phyloP scores from a whole-genome alignment of 2,113 vertebrate genomes.

The Lasiurus cinereus region DNA sequence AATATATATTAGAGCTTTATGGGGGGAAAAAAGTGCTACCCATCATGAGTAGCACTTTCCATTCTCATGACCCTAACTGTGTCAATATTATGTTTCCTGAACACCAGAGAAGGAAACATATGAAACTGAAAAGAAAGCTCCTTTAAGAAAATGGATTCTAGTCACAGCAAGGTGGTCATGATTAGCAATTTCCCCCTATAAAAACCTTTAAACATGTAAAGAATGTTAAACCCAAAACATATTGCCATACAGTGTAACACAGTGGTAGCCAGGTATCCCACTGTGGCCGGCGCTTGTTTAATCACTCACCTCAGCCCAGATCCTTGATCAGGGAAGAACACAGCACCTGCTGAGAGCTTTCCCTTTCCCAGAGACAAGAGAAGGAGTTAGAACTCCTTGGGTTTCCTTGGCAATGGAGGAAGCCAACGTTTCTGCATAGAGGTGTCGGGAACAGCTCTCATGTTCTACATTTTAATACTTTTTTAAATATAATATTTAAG shows the following conservation, averaged over 20 bases:
- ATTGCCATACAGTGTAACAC: fast-evolving
- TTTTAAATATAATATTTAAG: background rate
- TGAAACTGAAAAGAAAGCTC: background rate
- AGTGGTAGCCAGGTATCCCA: fast-evolving
- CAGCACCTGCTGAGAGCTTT: too few species aligned
- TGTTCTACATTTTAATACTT: background rate
- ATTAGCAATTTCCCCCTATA: background rate
- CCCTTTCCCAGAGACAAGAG: background rate
- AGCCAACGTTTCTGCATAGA: too few species aligned
- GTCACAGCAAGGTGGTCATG: background rate
- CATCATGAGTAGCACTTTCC: background rate
- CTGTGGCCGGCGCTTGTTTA: background rate
- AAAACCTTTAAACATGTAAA: background rate
- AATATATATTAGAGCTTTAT: background rate
- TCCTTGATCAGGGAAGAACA: background rate
- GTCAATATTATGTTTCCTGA: background rate
- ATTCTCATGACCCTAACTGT: background rate
- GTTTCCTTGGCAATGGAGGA: too few species aligned
- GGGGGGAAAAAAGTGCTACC: background rate
- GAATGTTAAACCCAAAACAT: background rate
- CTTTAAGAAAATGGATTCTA: background rate
- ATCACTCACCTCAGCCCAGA: background rate
- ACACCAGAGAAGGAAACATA: background rate
- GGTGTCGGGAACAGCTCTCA: background rate
- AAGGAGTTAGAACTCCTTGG: background rate